These are phyloP conservation scores for Drosophila anomelani DNA, from an alignment of 2,888 invertebrate species.

Conservation along the genomic window DNA sequence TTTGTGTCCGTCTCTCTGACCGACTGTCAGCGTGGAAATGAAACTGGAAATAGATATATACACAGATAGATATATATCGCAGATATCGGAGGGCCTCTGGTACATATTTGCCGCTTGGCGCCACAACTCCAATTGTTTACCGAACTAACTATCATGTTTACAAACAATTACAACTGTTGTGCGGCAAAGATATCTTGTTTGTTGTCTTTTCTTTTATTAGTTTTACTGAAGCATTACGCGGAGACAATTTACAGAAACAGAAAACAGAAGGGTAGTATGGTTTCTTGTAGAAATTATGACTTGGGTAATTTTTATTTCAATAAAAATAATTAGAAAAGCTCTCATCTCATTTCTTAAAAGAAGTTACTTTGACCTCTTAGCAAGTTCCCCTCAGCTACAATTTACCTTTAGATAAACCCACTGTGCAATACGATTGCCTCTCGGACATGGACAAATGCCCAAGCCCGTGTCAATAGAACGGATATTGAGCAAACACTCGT, in stretches of 20 bases:
- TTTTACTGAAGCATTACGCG: constrained; percentile 21
- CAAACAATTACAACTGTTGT: constrained; percentile 80
- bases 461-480: constrained; percentile 41
- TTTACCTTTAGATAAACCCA: neutral
- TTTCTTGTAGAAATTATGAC: neutral
- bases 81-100: constrained; percentile 45
- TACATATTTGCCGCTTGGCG: constrained; percentile 80
- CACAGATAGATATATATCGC: constrained; percentile 44
- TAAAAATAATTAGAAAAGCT: too few relatives aligned
- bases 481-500: constrained; percentile 51
- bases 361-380: neutral
- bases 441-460: constrained; percentile 32
- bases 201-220: constrained; percentile 8
- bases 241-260: neutral
- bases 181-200: constrained; percentile 44
- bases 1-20: constrained; percentile 47
- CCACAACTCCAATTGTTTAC: constrained; percentile 72
- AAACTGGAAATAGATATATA: constrained; percentile 50
- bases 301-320: too few relatives aligned
- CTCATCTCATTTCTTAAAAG: too few relatives aligned
- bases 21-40: constrained; percentile 39
- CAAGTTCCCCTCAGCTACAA: neutral
- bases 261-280: neutral
- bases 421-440: constrained; percentile 10
- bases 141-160: constrained; percentile 71